phyloP scores from a whole-genome alignment of 2,113 vertebrate species.

The Pachycephala philippinensis region DNA sequence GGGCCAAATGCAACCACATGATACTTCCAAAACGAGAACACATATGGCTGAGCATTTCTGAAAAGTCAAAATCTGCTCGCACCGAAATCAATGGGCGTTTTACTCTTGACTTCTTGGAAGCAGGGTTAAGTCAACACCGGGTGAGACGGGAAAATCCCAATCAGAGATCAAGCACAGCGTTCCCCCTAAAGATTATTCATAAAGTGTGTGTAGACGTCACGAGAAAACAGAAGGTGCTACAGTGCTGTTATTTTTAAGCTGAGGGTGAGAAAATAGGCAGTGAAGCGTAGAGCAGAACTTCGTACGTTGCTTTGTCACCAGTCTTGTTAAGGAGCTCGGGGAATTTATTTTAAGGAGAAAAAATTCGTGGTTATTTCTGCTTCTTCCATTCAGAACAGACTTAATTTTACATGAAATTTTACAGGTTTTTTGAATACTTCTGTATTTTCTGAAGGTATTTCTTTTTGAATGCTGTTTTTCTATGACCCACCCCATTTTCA shows the following conservation, averaged over 20 bases:
- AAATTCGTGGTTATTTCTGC: background rate
- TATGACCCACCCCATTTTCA: background rate
- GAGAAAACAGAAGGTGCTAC: slow-evolving; percentile 52
- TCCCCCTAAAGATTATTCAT: slow-evolving; percentile 42
- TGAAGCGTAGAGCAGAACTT: background rate
- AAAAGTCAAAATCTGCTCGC: slow-evolving; percentile 54
- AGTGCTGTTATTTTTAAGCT: slow-evolving; percentile 60
- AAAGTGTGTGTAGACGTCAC: background rate
- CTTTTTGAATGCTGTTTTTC: background rate
- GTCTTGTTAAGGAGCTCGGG: background rate
- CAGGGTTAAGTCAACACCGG: slow-evolving; percentile 21
- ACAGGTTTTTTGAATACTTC: background rate
- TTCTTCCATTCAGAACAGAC: background rate
- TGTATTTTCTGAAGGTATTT: background rate
- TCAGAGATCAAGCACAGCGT: background rate
- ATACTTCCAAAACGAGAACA: slow-evolving; percentile 36
- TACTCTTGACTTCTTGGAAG: slow-evolving; percentile 5
- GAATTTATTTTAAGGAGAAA: background rate
- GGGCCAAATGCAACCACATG: slow-evolving; percentile 55
- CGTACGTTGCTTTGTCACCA: slow-evolving; percentile 8
- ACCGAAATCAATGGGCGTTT: slow-evolving; percentile 24
- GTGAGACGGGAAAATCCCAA: slow-evolving; percentile 23
- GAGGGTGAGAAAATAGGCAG: slow-evolving; percentile 45
- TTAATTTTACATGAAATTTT: background rate
- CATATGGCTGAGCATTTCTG: slow-evolving; percentile 50